Base-by-base conservation (phyloP, 2,888 invertebrate species). In the Agriopis marginaria region DNA sequence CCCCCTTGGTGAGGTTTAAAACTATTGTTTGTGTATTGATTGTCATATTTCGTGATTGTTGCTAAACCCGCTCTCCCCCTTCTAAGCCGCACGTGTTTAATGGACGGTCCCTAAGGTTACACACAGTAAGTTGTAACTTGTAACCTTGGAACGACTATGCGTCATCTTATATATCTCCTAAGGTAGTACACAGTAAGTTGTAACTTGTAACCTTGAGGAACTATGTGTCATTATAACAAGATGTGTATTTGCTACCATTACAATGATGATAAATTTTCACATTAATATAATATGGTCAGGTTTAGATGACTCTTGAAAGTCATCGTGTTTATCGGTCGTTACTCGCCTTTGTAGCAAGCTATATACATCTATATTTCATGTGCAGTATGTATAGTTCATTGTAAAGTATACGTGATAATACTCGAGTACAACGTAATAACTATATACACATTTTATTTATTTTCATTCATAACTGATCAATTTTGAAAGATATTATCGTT, bases 231-330 rank as follows among this genome's bases (percentile, higher is more conserved):
- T 17, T 8, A 12, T 9, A 12, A 9, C 14, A 11, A 32, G 39
- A 7, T 49, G 14, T n/a, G n/a, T 10, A 11, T 32, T 32, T 32
- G n/a, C 32, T 40, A 3, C n/a, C n/a, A 49, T 60, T 59, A 32
- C 11, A 9, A 39, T 6, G 10, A n/a, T 40, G 49, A 50, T 50
- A 32, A 47, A 49, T 39, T 47, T 10, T 39, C 10, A 49, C 10
- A n/a, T n/a, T n/a, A n/a, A n/a, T n/a, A n/a, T n/a, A 49, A 49
- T 39, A 42, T 40, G 60, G 60, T 47, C 45, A 40, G 47, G 55
- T 61, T 40, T 39, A 62, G 45, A 63, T 63, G 54, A 45, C 63
- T 63, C 53, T 63, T 45, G 10, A 55, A 63, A 7, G 63, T 55
- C 54, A 47, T 47, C 23, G 12, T 55, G n/a, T 4, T 47, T 63